A percentile compares a stretch with the other conserved stretches of the same genome.
phyloP scores from a whole-genome alignment of 2,888 invertebrate genomes.

The Drosophila affinis region DNA sequence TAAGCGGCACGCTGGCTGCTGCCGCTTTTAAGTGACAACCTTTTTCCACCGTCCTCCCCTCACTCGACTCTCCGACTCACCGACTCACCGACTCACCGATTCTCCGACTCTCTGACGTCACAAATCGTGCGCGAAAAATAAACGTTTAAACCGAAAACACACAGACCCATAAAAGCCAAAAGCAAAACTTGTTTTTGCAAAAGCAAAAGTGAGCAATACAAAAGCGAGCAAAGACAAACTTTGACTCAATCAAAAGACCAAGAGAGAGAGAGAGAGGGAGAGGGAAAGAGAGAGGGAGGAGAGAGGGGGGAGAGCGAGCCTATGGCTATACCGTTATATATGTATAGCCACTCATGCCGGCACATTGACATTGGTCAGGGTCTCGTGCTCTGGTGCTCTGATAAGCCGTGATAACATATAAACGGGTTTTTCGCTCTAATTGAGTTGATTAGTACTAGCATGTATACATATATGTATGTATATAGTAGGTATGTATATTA shows the following conservation, averaged over 20 bases:
- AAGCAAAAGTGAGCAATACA: constrained; percentile 5
- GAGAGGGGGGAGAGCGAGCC: not conserved
- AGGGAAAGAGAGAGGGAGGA: not conserved
- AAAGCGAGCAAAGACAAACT: constrained; percentile 6
- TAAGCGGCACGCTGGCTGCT: constrained; percentile 44
- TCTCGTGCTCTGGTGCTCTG: not conserved
- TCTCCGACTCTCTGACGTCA: constrained; percentile 43
- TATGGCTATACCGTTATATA: constrained; percentile 3
- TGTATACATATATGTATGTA: no score
- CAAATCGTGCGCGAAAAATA: constrained; percentile 39
- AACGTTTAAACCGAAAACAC: constrained; percentile 18
- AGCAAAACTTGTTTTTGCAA: constrained; percentile 38
- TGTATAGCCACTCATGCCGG: constrained; percentile 1
- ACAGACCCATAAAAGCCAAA: constrained; percentile 20
- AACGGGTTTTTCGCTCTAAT: constrained; percentile 32
- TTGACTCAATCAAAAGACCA: not conserved
- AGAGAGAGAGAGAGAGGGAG: not conserved
- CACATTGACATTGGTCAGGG: constrained; percentile 43
- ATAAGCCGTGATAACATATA: constrained; percentile 18
- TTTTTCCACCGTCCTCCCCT: constrained; percentile 13
- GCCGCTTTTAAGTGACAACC: constrained; percentile 50
- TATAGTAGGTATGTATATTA: no score
- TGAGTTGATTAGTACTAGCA: constrained; percentile 10
- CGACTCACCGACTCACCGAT: no score
- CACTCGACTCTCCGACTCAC: no score